These are phyloP conservation scores for Lophotriccus pileatus DNA, from an alignment of 2,797 vertebrate species.

Conservation along the genomic window DNA sequence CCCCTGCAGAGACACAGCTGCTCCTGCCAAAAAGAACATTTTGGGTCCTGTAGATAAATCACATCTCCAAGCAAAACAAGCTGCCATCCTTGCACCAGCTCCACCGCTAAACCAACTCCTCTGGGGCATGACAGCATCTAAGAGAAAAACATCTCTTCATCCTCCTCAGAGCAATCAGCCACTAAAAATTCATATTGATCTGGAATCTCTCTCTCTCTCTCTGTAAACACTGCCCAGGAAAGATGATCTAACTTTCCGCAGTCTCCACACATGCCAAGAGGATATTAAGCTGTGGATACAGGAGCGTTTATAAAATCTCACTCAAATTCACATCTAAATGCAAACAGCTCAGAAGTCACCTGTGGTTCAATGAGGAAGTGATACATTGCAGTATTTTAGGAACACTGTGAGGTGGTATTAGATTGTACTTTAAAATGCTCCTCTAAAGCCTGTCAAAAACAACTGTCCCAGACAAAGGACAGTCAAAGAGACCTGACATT, in stretches of 20 bases:
- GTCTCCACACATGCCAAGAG: not conserved
- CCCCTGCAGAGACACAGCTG: not conserved
- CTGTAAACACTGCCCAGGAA: not conserved
- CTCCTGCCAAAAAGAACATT: not conserved
- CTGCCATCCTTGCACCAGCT: not conserved
- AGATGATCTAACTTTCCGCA: not conserved
- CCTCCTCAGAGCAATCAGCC: not conserved
- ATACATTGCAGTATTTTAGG: not conserved
- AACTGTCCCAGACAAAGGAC: not conserved
- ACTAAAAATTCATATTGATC: not conserved
- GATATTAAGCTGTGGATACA: not conserved
- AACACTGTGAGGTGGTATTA: not conserved
- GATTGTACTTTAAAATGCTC: not conserved
- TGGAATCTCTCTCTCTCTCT: not conserved
- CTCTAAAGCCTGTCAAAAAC: not conserved
- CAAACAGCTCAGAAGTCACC: not conserved
- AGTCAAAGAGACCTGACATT: not conserved
- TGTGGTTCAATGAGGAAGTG: not conserved
- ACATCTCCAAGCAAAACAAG: not conserved
- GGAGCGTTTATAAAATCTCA: not conserved
- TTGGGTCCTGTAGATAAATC: not conserved
- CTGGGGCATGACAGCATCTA: not conserved
- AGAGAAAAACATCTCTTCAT: not conserved
- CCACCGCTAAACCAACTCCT: not conserved
- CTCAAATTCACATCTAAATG: not conserved